phyloP scores from a whole-genome alignment of 2,113 vertebrate genomes.

The Bostrychus sinensis region DNA sequence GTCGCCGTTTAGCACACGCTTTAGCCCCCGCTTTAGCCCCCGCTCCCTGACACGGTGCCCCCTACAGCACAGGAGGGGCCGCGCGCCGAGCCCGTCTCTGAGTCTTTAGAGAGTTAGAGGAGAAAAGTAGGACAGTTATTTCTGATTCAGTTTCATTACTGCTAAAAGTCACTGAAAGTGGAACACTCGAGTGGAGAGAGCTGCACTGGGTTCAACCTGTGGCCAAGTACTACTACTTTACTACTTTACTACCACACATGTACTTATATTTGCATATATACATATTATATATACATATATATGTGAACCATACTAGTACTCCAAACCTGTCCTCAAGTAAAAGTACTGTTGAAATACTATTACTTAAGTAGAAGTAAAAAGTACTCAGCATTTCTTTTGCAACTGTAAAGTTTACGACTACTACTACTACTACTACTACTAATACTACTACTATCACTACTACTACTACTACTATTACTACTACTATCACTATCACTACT shows the following conservation, averaged over 20 bases:
- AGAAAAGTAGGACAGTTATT: conserved; percentile 68
- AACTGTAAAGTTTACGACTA: too few relatives aligned
- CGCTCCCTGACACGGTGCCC: conserved; percentile 16
- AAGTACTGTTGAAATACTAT: too few relatives aligned
- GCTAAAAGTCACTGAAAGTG: conserved; percentile 57
- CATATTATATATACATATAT: too few relatives aligned
- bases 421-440: too few relatives aligned
- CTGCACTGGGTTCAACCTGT: conserved; percentile 45
- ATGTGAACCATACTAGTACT: too few relatives aligned
- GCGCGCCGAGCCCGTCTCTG: not conserved
- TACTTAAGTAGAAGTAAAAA: too few relatives aligned
- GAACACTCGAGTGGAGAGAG: conserved; percentile 44
- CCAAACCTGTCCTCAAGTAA: too few relatives aligned
- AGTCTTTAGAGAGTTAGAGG: conserved; percentile 42
- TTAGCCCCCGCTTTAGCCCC: too few relatives aligned
- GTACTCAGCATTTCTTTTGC: too few relatives aligned
- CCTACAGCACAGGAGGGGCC: conserved; percentile 23
- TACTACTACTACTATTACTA: too few relatives aligned
- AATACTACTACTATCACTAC: too few relatives aligned
- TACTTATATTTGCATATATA: not conserved
- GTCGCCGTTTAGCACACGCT: conserved; percentile 2
- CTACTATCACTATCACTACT: too few relatives aligned
- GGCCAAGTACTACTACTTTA: conserved; percentile 43
- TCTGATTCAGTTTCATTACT: conserved; percentile 56
- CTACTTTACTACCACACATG: conserved; percentile 1